Conservation (phyloP, 2,797 vertebrate species). For the Neoniphon sammara region DNA sequence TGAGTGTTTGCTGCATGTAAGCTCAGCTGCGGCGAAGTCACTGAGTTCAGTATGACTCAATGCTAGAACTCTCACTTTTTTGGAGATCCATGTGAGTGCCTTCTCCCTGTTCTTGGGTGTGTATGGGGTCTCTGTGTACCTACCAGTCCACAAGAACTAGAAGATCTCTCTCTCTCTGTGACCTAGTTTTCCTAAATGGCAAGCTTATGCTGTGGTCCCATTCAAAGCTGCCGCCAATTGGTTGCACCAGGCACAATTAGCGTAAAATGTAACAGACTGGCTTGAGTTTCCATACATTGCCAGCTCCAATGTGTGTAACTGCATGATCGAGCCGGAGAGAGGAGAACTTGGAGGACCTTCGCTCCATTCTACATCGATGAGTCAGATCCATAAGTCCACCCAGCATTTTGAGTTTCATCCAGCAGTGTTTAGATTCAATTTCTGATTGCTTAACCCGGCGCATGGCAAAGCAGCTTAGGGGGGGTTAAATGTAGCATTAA, state of each 20-base stretch:
- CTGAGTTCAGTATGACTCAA: background rate
- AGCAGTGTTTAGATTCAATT: conserved; percentile 46
- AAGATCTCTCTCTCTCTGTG: conserved; percentile 26
- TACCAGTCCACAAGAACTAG: conserved; percentile 20
- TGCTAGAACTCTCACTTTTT: conserved; percentile 12
- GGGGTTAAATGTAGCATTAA: conserved; percentile 33
- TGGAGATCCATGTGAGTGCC: conserved; percentile 3
- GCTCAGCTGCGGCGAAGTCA: background rate
- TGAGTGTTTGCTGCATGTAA: background rate
- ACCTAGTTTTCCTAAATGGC: conserved; percentile 56
- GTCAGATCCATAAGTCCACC: conserved; percentile 49
- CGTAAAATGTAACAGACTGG: conserved; percentile 32
- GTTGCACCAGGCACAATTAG: conserved; percentile 50
- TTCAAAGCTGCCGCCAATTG: conserved; percentile 45
- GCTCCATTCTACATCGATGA: conserved; percentile 38
- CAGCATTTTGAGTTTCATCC: conserved; percentile 41
- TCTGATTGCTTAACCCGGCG: conserved; percentile 50
- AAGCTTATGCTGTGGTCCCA: conserved; percentile 44
- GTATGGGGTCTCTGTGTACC: conserved; percentile 24
- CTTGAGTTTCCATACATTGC: conserved; percentile 49
- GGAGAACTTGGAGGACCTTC: conserved; percentile 6
- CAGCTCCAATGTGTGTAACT: conserved; percentile 23
- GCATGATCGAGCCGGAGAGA: conserved; percentile 9
- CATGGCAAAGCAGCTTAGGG: conserved; percentile 48
- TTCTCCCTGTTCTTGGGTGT: conserved; percentile 7